Evolutionary conservation across 2,888 invertebrate species (phyloP).

Genomic region (Tiliacea aurago): DNA sequence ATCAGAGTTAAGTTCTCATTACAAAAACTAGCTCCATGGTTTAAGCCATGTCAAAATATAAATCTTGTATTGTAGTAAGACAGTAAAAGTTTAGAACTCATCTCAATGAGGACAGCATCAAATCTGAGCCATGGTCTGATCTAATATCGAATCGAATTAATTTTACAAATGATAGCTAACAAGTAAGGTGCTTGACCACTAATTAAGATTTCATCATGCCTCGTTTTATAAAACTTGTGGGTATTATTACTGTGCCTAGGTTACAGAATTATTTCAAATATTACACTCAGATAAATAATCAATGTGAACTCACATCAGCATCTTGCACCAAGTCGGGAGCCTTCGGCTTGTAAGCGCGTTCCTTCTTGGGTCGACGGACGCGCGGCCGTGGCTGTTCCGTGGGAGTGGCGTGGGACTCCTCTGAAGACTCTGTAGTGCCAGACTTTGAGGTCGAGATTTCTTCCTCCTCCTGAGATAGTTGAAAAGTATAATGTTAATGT

Average conservation of each 20-base stretch:
- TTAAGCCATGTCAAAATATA: no score
- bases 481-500: not conserved
- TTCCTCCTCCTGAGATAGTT: slow-evolving; percentile 78
- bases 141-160: not conserved
- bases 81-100: not conserved
- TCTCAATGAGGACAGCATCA: not conserved
- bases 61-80: no score
- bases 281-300: not conserved
- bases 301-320: slow-evolving; percentile 82
- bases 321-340: slow-evolving; percentile 84
- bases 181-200: not conserved
- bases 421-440: slow-evolving; percentile 74
- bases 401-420: slow-evolving; percentile 70
- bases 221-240: not conserved
- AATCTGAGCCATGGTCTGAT: not conserved
- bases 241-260: not conserved
- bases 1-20: no score
- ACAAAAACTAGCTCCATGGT: no score
- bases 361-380: slow-evolving; percentile 80
- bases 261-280: not conserved
- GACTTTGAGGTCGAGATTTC: slow-evolving; percentile 83
- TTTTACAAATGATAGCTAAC: not conserved
- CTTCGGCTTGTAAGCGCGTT: slow-evolving; percentile 83
- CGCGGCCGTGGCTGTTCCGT: slow-evolving; percentile 68
- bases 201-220: not conserved